Conservation (phyloP, 2,888 invertebrate species). For the Smittia aterrima region DNA sequence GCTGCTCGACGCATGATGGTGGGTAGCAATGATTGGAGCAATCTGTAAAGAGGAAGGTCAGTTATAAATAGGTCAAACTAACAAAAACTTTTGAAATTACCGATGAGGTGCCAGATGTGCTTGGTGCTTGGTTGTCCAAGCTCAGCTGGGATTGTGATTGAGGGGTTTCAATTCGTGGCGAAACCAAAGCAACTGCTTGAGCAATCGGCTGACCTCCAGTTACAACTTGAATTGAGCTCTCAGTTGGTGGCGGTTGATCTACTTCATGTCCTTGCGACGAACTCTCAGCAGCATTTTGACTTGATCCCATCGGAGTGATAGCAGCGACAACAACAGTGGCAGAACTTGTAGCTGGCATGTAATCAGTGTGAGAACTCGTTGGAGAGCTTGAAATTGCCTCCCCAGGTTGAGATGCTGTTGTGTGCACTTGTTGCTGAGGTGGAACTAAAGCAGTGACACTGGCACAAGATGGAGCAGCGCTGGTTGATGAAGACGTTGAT, state of each 20-base stretch:
- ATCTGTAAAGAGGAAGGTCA: background rate
- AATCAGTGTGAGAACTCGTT: slow-evolving; percentile 74
- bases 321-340: slow-evolving; percentile 62
- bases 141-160: slow-evolving; percentile 49
- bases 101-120: slow-evolving; percentile 48
- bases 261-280: slow-evolving; percentile 51
- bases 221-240: slow-evolving; percentile 45
- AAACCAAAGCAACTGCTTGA: slow-evolving; percentile 68
- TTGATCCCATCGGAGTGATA: slow-evolving; percentile 60
- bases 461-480: slow-evolving; percentile 46
- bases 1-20: slow-evolving; percentile 57
- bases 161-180: slow-evolving; percentile 66
- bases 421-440: slow-evolving; percentile 47
- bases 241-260: slow-evolving; percentile 44
- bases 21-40: slow-evolving; percentile 47
- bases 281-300: slow-evolving; percentile 52
- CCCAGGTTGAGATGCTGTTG: slow-evolving; percentile 44
- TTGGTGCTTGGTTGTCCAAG: slow-evolving; percentile 47
- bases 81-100: background rate
- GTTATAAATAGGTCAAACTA: too few relatives aligned
- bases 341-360: slow-evolving; percentile 82
- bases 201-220: slow-evolving; percentile 55
- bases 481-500: slow-evolving; percentile 52
- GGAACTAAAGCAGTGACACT: slow-evolving; percentile 59
- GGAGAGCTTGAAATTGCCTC: slow-evolving; percentile 66